Evolutionary conservation across 1,140 invertebrate genomes (phyloP), one percentile per base, ranked within the genome.

Genomic region (Venturia canescens): DNA sequence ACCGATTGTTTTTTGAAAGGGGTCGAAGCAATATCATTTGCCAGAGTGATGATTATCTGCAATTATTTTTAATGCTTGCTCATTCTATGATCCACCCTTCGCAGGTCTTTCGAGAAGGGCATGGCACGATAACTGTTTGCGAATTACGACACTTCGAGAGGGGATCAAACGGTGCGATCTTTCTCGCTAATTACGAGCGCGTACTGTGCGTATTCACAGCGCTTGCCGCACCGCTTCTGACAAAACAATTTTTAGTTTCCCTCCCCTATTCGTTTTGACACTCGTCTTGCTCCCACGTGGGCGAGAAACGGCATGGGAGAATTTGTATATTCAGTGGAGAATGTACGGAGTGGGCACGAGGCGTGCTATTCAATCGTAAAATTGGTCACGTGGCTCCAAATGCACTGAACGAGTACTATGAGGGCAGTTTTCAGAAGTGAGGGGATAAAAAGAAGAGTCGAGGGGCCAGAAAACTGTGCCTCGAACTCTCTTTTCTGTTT

Each of bases 371-470:
- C 69, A 38, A 71, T 71, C 69, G 69, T 71, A 34, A 71, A 71
- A 71, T 71, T 71, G 69, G 69, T 71, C 69, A 71, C 69, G 69
- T 71, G 69, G 34, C 69, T 71, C n/a, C 16, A 71, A 71, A 71
- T 71, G 69, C 18, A 7, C 44, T 71, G 69, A 71, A 71, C 21
- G 34, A 44, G 69, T 71, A n/a, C n/a, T n/a, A 34, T 15, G 29
- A 21, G 69, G 4, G 21, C 9, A 44, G 69, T n/a, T 21, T 71
- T 34, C 38, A 13, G 44, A 71, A 53, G 50, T 53, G 11, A 71
- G 21, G 69, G 69, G 69, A 38, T 18, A 38, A 11, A 48, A 23
- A 71, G 1, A 48, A 7, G 16, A 23, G 18, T 21, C 6, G 69
- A 21, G 18, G 34, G 21, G 18, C 3, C 23, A 38, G 16, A 16